Percentiles rank a stretch among this genome's conserved stretches.
Evolutionary conservation across 2,888 invertebrate species (phyloP).

Genomic region (Acrobasis suavella): DNA sequence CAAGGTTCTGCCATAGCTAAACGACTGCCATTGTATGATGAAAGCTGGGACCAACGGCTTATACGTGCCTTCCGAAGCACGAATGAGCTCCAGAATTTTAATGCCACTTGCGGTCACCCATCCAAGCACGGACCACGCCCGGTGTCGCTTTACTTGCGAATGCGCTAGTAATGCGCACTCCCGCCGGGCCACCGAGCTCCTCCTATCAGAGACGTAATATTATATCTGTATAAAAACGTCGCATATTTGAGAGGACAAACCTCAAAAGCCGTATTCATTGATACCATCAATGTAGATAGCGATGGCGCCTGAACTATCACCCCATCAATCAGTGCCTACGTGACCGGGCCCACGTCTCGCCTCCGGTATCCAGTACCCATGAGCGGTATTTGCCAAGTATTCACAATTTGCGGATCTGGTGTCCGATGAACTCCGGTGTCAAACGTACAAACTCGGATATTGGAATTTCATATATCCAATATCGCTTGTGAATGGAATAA

Average conservation of each 20-base stretch:
- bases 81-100: too few species aligned
- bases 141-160: too few species aligned
- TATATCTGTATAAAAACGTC: background rate
- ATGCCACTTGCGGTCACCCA: too few species aligned
- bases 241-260: background rate
- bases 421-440: conserved; percentile 14
- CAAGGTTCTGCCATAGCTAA: too few species aligned
- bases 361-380: conserved; percentile 5
- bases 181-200: too few species aligned
- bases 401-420: conserved; percentile 1
- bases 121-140: too few species aligned
- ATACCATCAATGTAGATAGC: conserved; percentile 7
- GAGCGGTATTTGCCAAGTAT: background rate
- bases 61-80: too few species aligned
- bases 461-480: background rate
- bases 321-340: conserved; percentile 23
- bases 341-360: conserved; percentile 24
- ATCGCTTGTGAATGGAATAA: background rate
- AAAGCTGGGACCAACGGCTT: too few species aligned
- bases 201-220: too few species aligned
- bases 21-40: too few species aligned
- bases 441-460: background rate
- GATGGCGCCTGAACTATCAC: conserved; percentile 15
- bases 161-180: too few species aligned
- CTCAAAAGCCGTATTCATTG: conserved; percentile 9